These are phyloP conservation scores for Artibeus lituratus DNA, from an alignment of 2,797 vertebrate species.

Conservation along the genomic window DNA sequence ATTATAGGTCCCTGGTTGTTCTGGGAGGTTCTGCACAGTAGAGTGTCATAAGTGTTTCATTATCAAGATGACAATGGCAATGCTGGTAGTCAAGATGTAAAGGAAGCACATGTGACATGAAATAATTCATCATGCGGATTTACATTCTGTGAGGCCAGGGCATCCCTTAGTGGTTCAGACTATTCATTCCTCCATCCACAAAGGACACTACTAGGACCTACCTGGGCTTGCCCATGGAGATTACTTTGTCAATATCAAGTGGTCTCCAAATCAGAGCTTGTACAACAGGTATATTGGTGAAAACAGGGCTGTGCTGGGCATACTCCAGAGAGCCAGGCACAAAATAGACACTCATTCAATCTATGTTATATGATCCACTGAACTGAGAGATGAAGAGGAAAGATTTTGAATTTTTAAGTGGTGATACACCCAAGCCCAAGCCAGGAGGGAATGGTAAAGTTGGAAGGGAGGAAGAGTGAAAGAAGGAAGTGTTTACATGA, in stretches of 20 bases:
- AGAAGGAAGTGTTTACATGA: neutral
- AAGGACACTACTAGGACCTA: neutral
- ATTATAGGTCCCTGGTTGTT: neutral
- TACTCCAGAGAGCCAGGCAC: neutral
- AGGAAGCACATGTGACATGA: neutral
- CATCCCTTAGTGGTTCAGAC: neutral
- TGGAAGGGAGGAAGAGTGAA: neutral
- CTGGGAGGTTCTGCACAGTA: neutral
- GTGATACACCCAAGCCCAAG: neutral
- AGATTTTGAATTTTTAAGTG: neutral
- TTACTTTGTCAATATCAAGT: neutral
- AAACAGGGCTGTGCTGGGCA: neutral
- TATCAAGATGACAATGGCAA: neutral
- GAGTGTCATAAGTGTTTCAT: neutral
- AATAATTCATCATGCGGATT: neutral
- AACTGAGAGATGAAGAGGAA: neutral
- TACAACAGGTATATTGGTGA: neutral
- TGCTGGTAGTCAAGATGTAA: neutral
- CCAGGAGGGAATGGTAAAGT: neutral
- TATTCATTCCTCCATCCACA: neutral
- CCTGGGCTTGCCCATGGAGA: too few species aligned
- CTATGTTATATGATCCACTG: neutral
- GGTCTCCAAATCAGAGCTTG: neutral
- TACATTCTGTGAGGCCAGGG: neutral
- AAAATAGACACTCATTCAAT: neutral